These are phyloP conservation scores for Bombus superbus DNA, from an alignment of 1,140 invertebrate species.

Conservation along the genomic window DNA sequence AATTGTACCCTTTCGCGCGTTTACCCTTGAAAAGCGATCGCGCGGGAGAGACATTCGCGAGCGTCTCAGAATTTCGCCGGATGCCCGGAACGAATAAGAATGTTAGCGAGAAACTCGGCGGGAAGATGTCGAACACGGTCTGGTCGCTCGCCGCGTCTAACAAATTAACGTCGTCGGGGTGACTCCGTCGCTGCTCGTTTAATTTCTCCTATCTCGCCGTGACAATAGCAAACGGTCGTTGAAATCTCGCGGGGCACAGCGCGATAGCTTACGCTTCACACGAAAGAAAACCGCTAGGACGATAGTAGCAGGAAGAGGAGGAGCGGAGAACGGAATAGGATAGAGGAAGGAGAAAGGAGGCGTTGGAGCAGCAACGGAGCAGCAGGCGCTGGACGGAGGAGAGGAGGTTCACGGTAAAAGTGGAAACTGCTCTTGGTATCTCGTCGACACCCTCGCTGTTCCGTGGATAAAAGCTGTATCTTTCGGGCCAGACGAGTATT, in stretches of 20 bases:
- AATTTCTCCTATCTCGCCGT: background rate
- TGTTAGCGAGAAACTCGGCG: too few species aligned
- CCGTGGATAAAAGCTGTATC: slow-evolving; percentile 12
- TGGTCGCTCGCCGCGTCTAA: too few species aligned
- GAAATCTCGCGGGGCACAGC: background rate
- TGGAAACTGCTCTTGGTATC: background rate
- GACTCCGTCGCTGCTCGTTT: background rate
- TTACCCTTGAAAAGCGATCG: too few species aligned
- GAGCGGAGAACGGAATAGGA: background rate
- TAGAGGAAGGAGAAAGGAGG: background rate
- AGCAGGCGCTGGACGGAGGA: background rate
- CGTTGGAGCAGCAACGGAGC: background rate
- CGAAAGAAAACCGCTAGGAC: background rate
- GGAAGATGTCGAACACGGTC: too few species aligned
- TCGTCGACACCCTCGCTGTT: background rate
- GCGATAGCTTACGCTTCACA: background rate
- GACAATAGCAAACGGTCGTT: background rate
- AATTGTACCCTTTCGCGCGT: too few species aligned
- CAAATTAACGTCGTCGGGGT: too few species aligned
- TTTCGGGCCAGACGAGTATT: slow-evolving; percentile 12
- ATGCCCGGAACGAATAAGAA: background rate
- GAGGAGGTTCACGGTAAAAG: background rate
- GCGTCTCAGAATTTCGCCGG: background rate
- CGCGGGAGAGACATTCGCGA: background rate
- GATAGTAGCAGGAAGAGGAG: background rate